Conservation (phyloP, 2,113 vertebrate species). For the Oryzias curvinotus region DNA sequence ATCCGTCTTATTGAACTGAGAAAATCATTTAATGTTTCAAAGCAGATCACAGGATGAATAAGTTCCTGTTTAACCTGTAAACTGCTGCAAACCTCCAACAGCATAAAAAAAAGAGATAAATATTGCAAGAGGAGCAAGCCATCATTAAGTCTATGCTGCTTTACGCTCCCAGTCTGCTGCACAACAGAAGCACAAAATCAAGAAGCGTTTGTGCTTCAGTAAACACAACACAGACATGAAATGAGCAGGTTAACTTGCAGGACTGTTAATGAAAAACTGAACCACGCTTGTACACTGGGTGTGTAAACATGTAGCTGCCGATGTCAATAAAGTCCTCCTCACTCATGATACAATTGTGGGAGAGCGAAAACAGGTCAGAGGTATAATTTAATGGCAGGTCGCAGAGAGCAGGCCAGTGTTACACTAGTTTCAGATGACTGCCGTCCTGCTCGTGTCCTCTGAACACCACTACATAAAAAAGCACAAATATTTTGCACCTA, state of each 20-base stretch:
- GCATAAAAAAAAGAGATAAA: constrained; percentile 27
- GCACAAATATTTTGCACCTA: constrained; percentile 44
- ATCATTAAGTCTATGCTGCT: constrained; percentile 63
- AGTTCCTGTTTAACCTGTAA: constrained; percentile 30
- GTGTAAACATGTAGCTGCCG: constrained; percentile 16
- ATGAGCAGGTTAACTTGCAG: neutral
- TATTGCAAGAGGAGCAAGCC: constrained; percentile 59
- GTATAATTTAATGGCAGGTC: constrained; percentile 50
- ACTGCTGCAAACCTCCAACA: constrained; percentile 14
- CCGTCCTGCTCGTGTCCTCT: constrained; percentile 43
- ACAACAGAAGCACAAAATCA: constrained; percentile 37
- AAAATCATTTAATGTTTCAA: constrained; percentile 3
- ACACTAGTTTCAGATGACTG: constrained; percentile 37
- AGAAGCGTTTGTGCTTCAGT: constrained; percentile 1
- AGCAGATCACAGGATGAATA: constrained; percentile 9
- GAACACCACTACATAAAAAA: constrained; percentile 50
- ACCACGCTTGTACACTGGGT: neutral
- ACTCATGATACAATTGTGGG: constrained; percentile 24
- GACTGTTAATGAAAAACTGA: constrained; percentile 1
- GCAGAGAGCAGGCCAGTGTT: constrained; percentile 23
- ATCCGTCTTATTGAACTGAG: constrained; percentile 18
- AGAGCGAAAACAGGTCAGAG: constrained; percentile 44
- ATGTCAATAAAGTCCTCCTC: constrained; percentile 4
- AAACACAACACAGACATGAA: neutral
- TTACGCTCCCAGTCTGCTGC: constrained; percentile 42